These are phyloP conservation scores for Melieria picta DNA, from an alignment of 2,888 invertebrate species.

Conservation along the genomic window DNA sequence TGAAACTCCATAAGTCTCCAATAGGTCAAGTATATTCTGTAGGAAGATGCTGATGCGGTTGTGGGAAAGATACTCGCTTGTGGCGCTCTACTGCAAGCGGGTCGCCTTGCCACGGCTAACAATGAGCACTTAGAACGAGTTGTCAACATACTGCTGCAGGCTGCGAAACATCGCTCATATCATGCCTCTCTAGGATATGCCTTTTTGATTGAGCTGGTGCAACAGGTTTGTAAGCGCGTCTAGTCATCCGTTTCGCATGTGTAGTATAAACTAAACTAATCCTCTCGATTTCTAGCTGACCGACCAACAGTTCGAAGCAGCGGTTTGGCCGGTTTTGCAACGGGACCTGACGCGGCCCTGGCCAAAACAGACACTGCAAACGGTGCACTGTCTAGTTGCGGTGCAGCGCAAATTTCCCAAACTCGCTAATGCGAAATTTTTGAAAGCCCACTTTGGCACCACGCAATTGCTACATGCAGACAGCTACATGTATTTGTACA, in stretches of 20 bases:
- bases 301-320: constrained; percentile 68
- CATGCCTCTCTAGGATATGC: constrained; percentile 67
- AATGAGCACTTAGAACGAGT: constrained; percentile 68
- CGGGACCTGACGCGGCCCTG: constrained; percentile 72
- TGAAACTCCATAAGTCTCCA: not conserved
- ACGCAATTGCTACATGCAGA: constrained; percentile 71
- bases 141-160: constrained; percentile 60
- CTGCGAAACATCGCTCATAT: constrained; percentile 52
- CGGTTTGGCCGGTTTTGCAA: constrained; percentile 72
- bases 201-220: constrained; percentile 72
- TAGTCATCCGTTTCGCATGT: constrained; percentile 21
- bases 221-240: constrained; percentile 64
- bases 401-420: constrained; percentile 66
- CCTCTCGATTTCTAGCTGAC: constrained; percentile 64
- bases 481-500: constrained; percentile 69
- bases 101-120: constrained; percentile 68
- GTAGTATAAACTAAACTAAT: not conserved
- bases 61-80: constrained; percentile 78
- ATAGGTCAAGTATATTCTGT: constrained; percentile 42
- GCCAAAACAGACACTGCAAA: constrained; percentile 74
- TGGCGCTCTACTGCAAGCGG: constrained; percentile 76
- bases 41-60: constrained; percentile 81
- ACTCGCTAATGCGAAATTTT: constrained; percentile 68
- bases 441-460: constrained; percentile 70
- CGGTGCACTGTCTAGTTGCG: constrained; percentile 71